Base-by-base conservation (phyloP, 2,888 invertebrate species). In the Philereme transversata region DNA sequence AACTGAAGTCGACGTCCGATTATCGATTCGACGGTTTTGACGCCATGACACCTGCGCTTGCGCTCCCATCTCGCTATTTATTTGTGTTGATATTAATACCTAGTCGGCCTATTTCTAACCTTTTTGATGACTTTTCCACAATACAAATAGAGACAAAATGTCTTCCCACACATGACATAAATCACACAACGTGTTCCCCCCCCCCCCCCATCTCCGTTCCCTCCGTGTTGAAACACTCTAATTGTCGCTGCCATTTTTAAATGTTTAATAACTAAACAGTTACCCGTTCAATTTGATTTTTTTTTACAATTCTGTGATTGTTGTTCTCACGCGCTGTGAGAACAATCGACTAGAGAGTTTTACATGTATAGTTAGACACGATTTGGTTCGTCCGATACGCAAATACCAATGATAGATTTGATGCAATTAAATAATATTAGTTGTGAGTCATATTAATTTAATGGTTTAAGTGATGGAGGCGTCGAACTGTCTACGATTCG, bases 321-420 rank as follows among this genome's bases (percentile, higher is more conserved):
- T 78, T 78, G 81, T 90, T 90, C 90, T 89, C 90, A 90, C 90
- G 90, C 83, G 75, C 55, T 89, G 89, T 89, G 89, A 87, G 88
- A 89, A 90, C 83, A 82, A 79, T 81, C 77, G 78, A 58, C 62
- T 64, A 66, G 76, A 79, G 77, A 80, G 77, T 77, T 83, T 81
- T 81, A 80, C 81, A 81, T 77, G 78, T 79, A 79, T 78, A 74
- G 79, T 79, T 83, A 77, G 77, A 75, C 74, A 73, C 76, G 78
- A 81, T 80, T 77, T 76, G 77, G 72, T 76, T 80, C 76, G 78
- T 79, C 79, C 83, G 87, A 83, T 86, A 87, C 86, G 87, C 85
- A 83, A 86, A 82, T 80, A 77, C 65, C 64, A 58, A 69, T 75
- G 73, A 78, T 72, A 74, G 72, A 73, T 75, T 74, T 72, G 77